phyloP scores from a whole-genome alignment of 2,113 vertebrate genomes.

The Antigone vipio region DNA sequence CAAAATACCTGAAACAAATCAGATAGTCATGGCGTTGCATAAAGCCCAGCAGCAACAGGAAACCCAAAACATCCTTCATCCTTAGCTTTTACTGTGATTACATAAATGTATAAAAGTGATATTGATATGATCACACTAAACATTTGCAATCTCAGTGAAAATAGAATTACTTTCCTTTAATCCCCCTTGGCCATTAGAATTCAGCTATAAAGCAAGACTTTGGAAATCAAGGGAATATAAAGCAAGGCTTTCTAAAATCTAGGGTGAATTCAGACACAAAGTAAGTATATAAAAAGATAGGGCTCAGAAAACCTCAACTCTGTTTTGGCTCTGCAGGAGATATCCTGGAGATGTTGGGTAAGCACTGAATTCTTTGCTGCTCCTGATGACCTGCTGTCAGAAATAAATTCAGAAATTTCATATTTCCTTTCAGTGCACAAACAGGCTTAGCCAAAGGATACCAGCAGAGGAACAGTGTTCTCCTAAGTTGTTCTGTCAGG shows the following conservation, averaged over 20 bases:
- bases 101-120: neutral
- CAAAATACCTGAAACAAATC: slow-evolving; percentile 79
- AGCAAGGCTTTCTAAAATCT: neutral
- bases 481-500: neutral
- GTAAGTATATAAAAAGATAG: neutral
- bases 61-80: neutral
- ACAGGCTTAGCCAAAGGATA: neutral
- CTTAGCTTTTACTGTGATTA: neutral
- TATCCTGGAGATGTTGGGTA: neutral
- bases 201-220: neutral
- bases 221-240: neutral
- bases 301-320: neutral
- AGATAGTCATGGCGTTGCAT: neutral
- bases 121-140: neutral
- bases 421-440: neutral
- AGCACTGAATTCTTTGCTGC: neutral
- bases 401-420: neutral
- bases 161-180: neutral
- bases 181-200: neutral
- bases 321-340: neutral
- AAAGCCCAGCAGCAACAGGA: neutral
- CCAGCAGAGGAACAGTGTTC: neutral
- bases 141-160: neutral
- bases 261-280: neutral
- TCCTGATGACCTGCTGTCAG: neutral